Percentiles rank a stretch among this genome's conserved stretches.
phyloP scores from a whole-genome alignment of 1,140 invertebrate genomes.

The Trichoplusia ni region DNA sequence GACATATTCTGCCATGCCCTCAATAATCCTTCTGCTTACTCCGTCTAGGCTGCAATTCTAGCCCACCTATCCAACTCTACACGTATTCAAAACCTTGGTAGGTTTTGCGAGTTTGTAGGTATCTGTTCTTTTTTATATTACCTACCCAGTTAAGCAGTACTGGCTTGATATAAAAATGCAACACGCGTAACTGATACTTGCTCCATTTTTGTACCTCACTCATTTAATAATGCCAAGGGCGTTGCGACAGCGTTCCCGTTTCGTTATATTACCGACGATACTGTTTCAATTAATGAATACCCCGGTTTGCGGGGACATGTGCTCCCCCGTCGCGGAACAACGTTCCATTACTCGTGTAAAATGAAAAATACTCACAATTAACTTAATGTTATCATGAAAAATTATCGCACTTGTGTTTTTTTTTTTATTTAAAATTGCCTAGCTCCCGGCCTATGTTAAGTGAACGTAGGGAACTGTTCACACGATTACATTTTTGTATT shows the following conservation, averaged over 20 bases:
- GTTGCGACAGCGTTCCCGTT: neutral
- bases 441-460: neutral
- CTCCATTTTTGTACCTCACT: conserved; percentile 9
- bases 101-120: too few relatives aligned
- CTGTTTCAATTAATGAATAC: conserved; percentile 24
- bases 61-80: too few relatives aligned
- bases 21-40: too few relatives aligned
- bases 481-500: neutral
- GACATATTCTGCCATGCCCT: too few relatives aligned
- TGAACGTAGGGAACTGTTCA: neutral
- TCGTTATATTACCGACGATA: conserved; percentile 6
- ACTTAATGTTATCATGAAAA: conserved; percentile 10
- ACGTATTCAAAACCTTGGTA: too few relatives aligned
- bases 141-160: too few relatives aligned
- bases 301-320: neutral
- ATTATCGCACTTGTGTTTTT: neutral
- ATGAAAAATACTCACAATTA: conserved; percentile 4
- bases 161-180: neutral
- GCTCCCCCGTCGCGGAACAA: neutral
- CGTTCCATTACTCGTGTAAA: neutral
- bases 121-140: too few relatives aligned
- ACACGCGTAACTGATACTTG: neutral
- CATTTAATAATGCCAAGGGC: conserved; percentile 26
- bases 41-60: too few relatives aligned
- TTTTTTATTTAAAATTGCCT: conserved; percentile 14